Percentiles rank a stretch among this genome's conserved stretches.
These are phyloP conservation scores for Amphipyra berbera DNA, from an alignment of 2,888 invertebrate species.

Conservation along the genomic window DNA sequence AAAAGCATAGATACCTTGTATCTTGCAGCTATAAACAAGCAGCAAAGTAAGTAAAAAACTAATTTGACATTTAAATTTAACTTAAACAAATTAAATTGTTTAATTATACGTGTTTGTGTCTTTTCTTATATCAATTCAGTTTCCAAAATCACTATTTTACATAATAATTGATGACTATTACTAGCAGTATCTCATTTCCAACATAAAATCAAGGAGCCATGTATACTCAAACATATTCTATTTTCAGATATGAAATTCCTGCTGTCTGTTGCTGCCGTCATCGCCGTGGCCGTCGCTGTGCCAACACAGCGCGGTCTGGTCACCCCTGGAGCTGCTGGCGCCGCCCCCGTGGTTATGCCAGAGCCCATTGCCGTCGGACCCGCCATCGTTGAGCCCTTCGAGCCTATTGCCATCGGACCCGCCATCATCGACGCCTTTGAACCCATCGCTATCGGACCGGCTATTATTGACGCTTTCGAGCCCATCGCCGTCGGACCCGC, in stretches of 20 bases:
- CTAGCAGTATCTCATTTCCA: too few relatives aligned
- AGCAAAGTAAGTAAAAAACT: slow-evolving; percentile 44
- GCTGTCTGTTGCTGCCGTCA: slow-evolving; percentile 51
- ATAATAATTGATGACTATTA: neutral
- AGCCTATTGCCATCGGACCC: slow-evolving; percentile 19
- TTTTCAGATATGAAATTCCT: slow-evolving; percentile 46
- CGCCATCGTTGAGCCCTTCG: slow-evolving; percentile 50
- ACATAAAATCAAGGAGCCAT: neutral
- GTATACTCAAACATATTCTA: neutral
- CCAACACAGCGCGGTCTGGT: slow-evolving; percentile 48
- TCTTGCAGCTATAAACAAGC: slow-evolving; percentile 56
- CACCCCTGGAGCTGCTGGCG: slow-evolving; percentile 39
- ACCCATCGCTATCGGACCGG: slow-evolving; percentile 27
- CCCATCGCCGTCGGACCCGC: slow-evolving; percentile 23
- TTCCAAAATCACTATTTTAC: neutral
- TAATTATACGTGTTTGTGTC: neutral
- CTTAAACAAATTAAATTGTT: neutral
- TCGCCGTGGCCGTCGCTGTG: slow-evolving; percentile 52
- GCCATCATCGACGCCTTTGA: slow-evolving; percentile 26
- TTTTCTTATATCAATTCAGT: neutral
- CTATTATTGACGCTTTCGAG: slow-evolving; percentile 23
- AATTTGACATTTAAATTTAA: too few relatives aligned
- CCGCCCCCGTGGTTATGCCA: slow-evolving; percentile 24
- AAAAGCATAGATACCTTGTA: slow-evolving; percentile 51
- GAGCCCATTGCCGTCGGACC: slow-evolving; percentile 54